Conservation (phyloP, 2,113 vertebrate species). For the Otolemur garnettii region DNA sequence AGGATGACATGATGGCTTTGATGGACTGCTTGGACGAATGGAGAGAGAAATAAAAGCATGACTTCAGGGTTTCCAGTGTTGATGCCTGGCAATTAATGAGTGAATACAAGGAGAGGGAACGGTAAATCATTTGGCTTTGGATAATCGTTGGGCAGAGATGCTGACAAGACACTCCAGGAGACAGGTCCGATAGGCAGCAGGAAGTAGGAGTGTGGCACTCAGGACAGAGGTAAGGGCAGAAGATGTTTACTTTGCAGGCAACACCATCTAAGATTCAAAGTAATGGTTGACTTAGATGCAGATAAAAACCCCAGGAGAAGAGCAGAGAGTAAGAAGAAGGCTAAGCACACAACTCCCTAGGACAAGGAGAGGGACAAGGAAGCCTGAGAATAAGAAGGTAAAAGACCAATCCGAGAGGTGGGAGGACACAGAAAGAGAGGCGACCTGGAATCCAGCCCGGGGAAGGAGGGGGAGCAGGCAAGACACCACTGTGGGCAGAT, state of each 20-base stretch:
- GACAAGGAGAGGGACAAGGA: too few species aligned
- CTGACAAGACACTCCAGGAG: neutral
- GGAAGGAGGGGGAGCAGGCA: neutral
- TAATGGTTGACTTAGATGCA: neutral
- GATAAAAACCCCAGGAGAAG: neutral
- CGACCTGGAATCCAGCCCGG: neutral
- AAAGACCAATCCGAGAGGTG: neutral
- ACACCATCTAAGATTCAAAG: fast-evolving
- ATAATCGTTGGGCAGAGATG: neutral
- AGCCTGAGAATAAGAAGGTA: neutral
- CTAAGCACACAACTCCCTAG: neutral
- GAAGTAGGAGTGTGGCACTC: neutral
- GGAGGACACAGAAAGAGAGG: neutral
- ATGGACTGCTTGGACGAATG: neutral
- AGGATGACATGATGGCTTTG: neutral
- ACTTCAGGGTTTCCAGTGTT: neutral
- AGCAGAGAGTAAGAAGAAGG: neutral
- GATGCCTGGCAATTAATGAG: neutral
- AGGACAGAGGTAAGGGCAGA: neutral
- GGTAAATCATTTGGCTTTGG: neutral
- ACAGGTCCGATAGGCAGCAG: neutral
- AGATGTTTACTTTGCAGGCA: neutral
- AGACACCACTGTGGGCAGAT: neutral
- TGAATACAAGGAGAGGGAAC: neutral
- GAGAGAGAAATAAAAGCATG: neutral